These are phyloP conservation scores for Urechis unicinctus DNA, from an alignment of 2,888 invertebrate genomes.

Conservation along the genomic window DNA sequence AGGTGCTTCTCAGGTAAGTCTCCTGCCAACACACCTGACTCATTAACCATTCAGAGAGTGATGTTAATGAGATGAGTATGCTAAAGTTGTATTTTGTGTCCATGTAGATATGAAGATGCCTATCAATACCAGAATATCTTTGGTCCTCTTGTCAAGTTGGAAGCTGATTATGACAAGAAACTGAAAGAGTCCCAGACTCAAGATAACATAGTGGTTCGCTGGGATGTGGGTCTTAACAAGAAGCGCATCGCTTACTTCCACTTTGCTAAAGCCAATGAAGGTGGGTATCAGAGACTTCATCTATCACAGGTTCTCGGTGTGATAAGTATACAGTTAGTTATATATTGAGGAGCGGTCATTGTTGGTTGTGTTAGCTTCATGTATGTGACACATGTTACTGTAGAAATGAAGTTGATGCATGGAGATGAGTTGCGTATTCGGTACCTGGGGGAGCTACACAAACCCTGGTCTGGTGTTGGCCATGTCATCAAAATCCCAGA, in stretches of 20 bases:
- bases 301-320: no score
- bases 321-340: no score
- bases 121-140: slow-evolving; percentile 99
- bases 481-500: slow-evolving; percentile 77
- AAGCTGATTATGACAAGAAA: slow-evolving; percentile 96
- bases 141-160: slow-evolving; percentile 90
- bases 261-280: slow-evolving; percentile 90
- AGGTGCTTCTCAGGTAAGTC: slow-evolving; percentile 60
- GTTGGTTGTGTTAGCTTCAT: no score
- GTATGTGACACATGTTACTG: no score
- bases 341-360: background rate
- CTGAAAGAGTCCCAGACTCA: slow-evolving; percentile 97
- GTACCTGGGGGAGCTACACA: slow-evolving; percentile 82
- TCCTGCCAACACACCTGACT: no score
- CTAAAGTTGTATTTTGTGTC: background rate
- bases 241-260: slow-evolving; percentile 97
- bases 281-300: slow-evolving; percentile 35
- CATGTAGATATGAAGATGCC: slow-evolving; percentile 81
- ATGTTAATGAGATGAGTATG: background rate
- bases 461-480: slow-evolving; percentile 95
- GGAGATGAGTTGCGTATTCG: slow-evolving; percentile 92
- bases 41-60: background rate
- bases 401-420: slow-evolving; percentile 97
- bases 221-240: slow-evolving; percentile 98
- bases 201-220: slow-evolving; percentile 94